These are phyloP conservation scores for Ptychodera flava DNA, from an alignment of 35 echinoderm and acorn worm genomes.

Conservation along the genomic window DNA sequence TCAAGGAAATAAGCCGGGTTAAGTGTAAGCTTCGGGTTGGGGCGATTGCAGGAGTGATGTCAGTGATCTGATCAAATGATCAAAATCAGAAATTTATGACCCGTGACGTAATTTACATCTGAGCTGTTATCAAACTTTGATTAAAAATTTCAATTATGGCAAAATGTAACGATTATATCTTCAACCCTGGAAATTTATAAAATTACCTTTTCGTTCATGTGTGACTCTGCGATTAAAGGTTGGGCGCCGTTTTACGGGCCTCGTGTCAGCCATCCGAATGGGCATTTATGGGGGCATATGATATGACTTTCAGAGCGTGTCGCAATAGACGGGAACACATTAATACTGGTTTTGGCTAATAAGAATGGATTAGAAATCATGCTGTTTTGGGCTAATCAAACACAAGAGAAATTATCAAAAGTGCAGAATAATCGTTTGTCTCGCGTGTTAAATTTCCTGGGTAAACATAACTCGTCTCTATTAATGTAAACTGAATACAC, in stretches of 20 bases:
- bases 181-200: background rate
- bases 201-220: background rate
- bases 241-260: too few species aligned
- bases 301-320: too few species aligned
- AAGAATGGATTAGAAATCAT: background rate
- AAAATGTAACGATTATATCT: background rate
- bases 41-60: too few species aligned
- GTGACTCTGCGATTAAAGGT: too few species aligned
- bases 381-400: background rate
- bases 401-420: background rate
- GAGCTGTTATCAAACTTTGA: background rate
- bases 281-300: too few species aligned
- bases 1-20: background rate
- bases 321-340: too few species aligned
- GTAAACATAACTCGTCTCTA: too few species aligned
- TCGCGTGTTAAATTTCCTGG: background rate
- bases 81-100: background rate
- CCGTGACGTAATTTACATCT: background rate
- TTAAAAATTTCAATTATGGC: background rate
- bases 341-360: too few species aligned
- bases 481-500: too few species aligned
- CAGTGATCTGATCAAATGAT: too few species aligned
- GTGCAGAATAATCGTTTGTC: background rate
- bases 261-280: too few species aligned
- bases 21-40: background rate